Conservation (phyloP, 2,797 vertebrate genomes). For the Micrastur ruficollis region DNA sequence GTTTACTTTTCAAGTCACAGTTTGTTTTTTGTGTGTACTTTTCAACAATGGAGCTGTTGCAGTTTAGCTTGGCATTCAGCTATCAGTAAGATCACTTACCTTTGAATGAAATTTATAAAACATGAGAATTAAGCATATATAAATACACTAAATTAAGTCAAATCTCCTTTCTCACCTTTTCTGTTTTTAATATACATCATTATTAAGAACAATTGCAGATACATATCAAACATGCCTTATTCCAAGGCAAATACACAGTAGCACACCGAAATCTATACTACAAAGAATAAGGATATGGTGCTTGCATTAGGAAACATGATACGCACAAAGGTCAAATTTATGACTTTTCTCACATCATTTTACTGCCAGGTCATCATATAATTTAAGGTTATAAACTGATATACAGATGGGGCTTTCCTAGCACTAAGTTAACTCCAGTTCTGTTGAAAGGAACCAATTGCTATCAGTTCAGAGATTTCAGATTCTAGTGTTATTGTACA, state of each 20-base stretch:
- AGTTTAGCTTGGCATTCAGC: constrained; percentile 38
- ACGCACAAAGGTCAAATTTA: constrained; percentile 29
- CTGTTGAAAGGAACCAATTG: neutral
- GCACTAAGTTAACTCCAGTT: neutral
- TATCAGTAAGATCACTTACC: constrained; percentile 17
- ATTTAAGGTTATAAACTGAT: neutral
- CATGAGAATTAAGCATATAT: neutral
- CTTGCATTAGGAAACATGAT: neutral
- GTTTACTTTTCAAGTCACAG: constrained; percentile 58
- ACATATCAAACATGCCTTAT: neutral
- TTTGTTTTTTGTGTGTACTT: constrained; percentile 56
- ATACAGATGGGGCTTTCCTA: constrained; percentile 16
- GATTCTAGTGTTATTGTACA: neutral
- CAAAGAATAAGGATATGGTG: neutral
- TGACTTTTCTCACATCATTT: constrained; percentile 29
- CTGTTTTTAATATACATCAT: neutral
- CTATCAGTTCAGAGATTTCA: neutral
- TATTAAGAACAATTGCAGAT: neutral
- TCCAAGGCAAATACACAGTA: neutral
- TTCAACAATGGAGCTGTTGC: constrained; percentile 38
- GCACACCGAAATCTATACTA: neutral
- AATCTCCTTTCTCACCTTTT: constrained; percentile 1
- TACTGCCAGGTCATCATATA: constrained; percentile 21
- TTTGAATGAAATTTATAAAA: constrained; percentile 52
- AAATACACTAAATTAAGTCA: constrained; percentile 27